Conservation (phyloP, 2,888 invertebrate species). For the Cataglyphis albicans region DNA sequence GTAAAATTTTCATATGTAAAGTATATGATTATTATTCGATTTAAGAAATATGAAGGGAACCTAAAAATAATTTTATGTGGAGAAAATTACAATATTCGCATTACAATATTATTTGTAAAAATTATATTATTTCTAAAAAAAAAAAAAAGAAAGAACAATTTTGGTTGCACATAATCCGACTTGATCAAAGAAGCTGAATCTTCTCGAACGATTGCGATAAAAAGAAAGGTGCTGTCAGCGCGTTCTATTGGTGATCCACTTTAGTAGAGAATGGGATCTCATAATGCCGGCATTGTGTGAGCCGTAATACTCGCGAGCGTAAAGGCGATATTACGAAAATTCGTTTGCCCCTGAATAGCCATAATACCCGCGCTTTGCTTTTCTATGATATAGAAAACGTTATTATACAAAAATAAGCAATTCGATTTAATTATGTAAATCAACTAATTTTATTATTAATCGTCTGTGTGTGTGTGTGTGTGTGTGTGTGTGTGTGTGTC, state of each 20-base stretch:
- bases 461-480: no score
- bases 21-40: conserved; percentile 1
- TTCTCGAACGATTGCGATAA: conserved; percentile 20
- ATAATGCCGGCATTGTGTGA: conserved; percentile 67
- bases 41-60: neutral
- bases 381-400: conserved; percentile 43
- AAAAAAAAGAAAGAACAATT: neutral
- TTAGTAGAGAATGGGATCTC: conserved; percentile 65
- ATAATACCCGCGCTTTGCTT: conserved; percentile 42
- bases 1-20: neutral
- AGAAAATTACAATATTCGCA: neutral
- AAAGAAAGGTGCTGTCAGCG: conserved; percentile 54
- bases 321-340: conserved; percentile 72
- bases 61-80: neutral
- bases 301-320: conserved; percentile 58
- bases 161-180: conserved; percentile 4
- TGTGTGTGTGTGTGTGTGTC: no score
- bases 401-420: conserved; percentile 36
- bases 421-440: conserved; percentile 14
- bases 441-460: conserved; percentile 21
- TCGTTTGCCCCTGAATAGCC: conserved; percentile 71
- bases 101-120: neutral
- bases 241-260: conserved; percentile 59
- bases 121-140: neutral
- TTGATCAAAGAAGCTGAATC: conserved; percentile 27